Percentiles rank a stretch among this genome's conserved stretches.
Evolutionary conservation across 2,888 invertebrate species (phyloP).

Genomic region (Meteorus cinctellus): DNA sequence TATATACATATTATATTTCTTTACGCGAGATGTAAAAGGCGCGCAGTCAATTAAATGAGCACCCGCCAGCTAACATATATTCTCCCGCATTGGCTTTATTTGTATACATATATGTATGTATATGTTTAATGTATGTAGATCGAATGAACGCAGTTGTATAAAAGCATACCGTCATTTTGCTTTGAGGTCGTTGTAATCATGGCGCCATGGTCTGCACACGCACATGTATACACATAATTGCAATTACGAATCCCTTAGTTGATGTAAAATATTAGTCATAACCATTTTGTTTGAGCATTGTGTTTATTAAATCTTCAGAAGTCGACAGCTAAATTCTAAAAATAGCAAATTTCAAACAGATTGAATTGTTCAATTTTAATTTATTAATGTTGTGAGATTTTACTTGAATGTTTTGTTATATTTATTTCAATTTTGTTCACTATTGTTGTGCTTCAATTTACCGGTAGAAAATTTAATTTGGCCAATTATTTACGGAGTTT

Average conservation of each 20-base stretch:
- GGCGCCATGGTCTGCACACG: background rate
- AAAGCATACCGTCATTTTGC: constrained; percentile 1
- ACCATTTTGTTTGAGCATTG: no score
- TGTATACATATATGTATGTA: background rate
- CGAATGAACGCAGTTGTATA: background rate
- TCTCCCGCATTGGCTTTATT: background rate
- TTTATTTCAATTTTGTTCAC: no score
- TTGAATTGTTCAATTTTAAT: no score
- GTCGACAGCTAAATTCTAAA: no score
- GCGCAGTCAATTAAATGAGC: constrained; percentile 34
- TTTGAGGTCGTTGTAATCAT: background rate
- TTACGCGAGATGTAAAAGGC: constrained; percentile 32
- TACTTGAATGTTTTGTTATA: no score
- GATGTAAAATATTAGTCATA: background rate
- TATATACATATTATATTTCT: constrained; percentile 10
- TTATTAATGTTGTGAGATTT: no score
- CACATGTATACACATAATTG: background rate
- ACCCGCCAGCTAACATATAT: constrained; percentile 1
- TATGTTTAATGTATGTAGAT: background rate
- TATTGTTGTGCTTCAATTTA: no score
- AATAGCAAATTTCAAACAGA: no score
- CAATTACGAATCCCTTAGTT: background rate
- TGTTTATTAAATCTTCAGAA: no score
- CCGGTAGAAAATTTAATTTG: no score
- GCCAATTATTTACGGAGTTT: no score